Evolutionary conservation across 2,888 invertebrate genomes (phyloP).

Genomic region (Sphaerophoria taeniata): DNA sequence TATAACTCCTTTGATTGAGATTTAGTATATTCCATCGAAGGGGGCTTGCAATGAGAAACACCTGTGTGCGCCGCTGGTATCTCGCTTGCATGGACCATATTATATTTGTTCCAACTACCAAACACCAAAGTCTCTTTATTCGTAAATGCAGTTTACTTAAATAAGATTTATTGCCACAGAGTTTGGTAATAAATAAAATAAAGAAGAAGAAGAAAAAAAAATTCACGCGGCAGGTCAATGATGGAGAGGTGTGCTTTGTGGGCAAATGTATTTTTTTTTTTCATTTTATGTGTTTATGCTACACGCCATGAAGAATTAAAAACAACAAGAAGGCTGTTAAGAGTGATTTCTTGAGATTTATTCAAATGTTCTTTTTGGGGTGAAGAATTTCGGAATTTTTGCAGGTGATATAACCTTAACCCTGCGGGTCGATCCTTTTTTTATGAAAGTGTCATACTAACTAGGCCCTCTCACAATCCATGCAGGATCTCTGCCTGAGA

Average conservation of each 20-base stretch:
- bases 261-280: slow-evolving; percentile 9
- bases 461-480: too few species aligned
- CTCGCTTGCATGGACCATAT: background rate
- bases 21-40: background rate
- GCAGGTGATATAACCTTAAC: too few species aligned
- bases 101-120: background rate
- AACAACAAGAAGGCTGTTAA: background rate
- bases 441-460: too few species aligned
- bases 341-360: slow-evolving; percentile 8
- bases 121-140: slow-evolving; percentile 10
- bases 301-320: background rate
- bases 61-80: slow-evolving; percentile 37
- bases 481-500: too few species aligned
- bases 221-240: slow-evolving; percentile 46
- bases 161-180: slow-evolving; percentile 67
- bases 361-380: background rate
- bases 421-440: too few species aligned
- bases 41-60: slow-evolving; percentile 33
- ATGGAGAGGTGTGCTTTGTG: slow-evolving; percentile 16
- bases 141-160: slow-evolving; percentile 56
- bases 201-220: background rate
- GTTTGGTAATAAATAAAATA: slow-evolving; percentile 59
- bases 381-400: too few species aligned
- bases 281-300: background rate
- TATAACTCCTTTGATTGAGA: slow-evolving; percentile 57